Evolutionary conservation across 2,888 invertebrate species (phyloP).

Genomic region (Dorcus parallelipipedus): DNA sequence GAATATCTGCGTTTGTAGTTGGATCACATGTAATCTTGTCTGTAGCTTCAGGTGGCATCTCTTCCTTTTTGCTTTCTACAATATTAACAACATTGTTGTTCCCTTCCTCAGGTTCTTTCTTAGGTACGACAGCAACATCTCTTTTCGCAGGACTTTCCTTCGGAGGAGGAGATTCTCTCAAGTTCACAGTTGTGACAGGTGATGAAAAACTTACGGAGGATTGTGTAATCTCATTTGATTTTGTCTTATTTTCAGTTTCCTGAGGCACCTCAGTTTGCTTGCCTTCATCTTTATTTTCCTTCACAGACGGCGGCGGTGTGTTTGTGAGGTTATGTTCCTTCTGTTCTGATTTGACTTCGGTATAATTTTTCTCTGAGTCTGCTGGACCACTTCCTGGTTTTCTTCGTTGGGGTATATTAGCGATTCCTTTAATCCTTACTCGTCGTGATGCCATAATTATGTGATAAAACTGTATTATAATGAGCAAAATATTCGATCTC

Average conservation of each 20-base stretch:
- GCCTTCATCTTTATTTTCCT: too few relatives aligned
- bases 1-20: constrained; percentile 21
- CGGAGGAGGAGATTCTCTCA: too few relatives aligned
- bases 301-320: not conserved
- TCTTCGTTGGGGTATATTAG: constrained; percentile 60
- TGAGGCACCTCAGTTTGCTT: too few relatives aligned
- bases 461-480: constrained; percentile 9
- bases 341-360: not conserved
- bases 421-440: constrained; percentile 71
- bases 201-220: too few relatives aligned
- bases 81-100: not conserved
- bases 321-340: constrained; percentile 11
- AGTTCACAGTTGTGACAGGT: too few relatives aligned
- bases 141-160: too few relatives aligned
- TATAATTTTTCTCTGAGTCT: constrained; percentile 39
- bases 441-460: constrained; percentile 62
- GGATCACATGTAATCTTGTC: not conserved
- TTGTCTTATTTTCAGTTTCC: too few relatives aligned
- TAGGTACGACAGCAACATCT: not conserved
- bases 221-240: too few relatives aligned
- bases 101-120: not conserved
- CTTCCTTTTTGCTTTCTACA: not conserved
- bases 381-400: constrained; percentile 36
- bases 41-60: constrained; percentile 1
- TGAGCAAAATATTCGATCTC: constrained; percentile 11